Evolutionary conservation across 1,140 invertebrate species (phyloP), one percentile per base, ranked within the genome.

Genomic region (Drosophila murphyi): DNA sequence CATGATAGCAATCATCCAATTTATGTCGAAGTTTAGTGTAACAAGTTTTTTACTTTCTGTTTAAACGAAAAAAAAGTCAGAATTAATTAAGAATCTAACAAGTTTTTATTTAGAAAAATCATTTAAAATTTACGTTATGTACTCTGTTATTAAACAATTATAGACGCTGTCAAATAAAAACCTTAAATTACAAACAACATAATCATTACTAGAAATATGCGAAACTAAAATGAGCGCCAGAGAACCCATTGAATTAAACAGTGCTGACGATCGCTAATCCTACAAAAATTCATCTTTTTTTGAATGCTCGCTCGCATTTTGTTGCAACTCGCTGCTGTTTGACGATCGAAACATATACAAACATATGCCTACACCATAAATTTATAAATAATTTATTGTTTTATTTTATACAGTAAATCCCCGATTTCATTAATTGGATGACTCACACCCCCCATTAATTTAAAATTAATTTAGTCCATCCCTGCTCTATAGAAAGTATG

Each of bases 391-490:
- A 85, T 73, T 51, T 85, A 73, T 89, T 78, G 54, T 89, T 79
- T 83, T 86, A 65, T 81, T 71, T 83, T 81, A 89, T 76, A 89
- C 85, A 89, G 85, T 89, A 80, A 89, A 89, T 71, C 85, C 85
- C 85, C 83, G 85, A 89, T 89, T 89, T 89, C 80, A 85, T 89
- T 89, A 89, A 89, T 82, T 89, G 85, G 85, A 89, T 80, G 74
- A 64, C 78, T 73, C 85, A 43, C 39, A 41, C 39, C 39, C 39
- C 80, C 72, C 63, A 89, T 78, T 89, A 80, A 80, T 90, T 80
- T 89, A 80, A 88, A 69, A 85, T 71, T 85, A 87, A 89, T 78
- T 89, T 75, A 89, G 88, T 80, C 85, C 85, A 89, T 89, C 85
- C 85, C 85, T 89, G 85, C 85, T 20, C 20, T 89, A 78, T 89